Evolutionary conservation across 2,797 vertebrate genomes (phyloP), one percentile per base, ranked within the genome.

Genomic region (Ispidina picta): DNA sequence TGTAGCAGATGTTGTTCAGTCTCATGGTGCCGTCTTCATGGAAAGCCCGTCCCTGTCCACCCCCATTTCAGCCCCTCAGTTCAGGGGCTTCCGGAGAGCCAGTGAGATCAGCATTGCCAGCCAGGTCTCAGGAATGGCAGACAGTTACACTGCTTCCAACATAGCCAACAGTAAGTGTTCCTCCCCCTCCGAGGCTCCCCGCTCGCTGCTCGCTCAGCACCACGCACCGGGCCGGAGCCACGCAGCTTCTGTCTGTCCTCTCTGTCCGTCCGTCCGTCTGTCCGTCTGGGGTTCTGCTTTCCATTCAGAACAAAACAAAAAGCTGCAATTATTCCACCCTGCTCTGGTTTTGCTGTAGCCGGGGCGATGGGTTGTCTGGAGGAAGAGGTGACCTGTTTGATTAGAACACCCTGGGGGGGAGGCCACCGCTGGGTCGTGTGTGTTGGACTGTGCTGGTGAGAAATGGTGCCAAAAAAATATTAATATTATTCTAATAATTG

Each of bases 51-150:
- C 98, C 95, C 98, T 99, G 96, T 99, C 99, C 92, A 98, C 99
- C 91, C 98, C 98, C 23, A 91, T 98, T 96, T 97, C 97, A 83
- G 98, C 98, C 94, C 98, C 98, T 95, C 83, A 98, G 90, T 98
- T 97, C 98, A 98, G 98, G 94, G 98, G 98, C 94, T 98, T 98
- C 97, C 98, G 99, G 97, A 98, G 99, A 96, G 98, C 98, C 97
- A 99, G 99, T 96, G 99, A 99, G 98, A 98, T 98, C 98, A 99
- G 99, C 98, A 99, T 99, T 97, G 98, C 99, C 98, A 99, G 99
- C 98, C 99, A 99, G 98, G 98, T 99, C 97, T 99, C 99, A 75
- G 99, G 99, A 98, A 98, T 99, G 98, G 99, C 98, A 77, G 99
- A 99, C 98, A 99, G 98, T 98, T 99, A 98, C 98, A 99, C 98